Conservation (phyloP, 2,888 invertebrate genomes). For the Chrysotoxum bicinctum region DNA sequence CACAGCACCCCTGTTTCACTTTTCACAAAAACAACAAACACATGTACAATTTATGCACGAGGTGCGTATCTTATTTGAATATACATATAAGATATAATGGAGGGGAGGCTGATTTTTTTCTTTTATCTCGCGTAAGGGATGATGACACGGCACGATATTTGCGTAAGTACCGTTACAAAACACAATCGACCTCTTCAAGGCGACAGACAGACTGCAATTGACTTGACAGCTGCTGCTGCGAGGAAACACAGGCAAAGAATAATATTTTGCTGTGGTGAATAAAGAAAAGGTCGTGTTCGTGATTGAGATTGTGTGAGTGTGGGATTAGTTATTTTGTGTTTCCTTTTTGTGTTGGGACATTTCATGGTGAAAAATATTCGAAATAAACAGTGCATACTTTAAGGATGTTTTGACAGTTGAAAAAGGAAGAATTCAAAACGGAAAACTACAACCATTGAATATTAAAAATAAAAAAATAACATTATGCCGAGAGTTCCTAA, state of each 20-base stretch:
- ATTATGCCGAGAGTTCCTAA: too few relatives aligned
- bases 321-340: neutral
- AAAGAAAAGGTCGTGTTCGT: too few relatives aligned
- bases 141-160: constrained; percentile 14
- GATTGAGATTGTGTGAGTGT: neutral
- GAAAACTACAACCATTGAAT: neutral
- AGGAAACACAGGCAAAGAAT: constrained; percentile 20
- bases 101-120: neutral
- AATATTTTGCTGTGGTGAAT: constrained; percentile 41
- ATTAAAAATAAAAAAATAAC: too few relatives aligned
- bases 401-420: constrained; percentile 12
- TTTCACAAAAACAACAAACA: neutral
- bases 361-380: constrained; percentile 21
- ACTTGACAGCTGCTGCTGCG: constrained; percentile 51
- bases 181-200: constrained; percentile 25
- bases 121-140: constrained; percentile 44
- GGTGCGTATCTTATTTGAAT: constrained; percentile 10
- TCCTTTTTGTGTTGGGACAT: constrained; percentile 22
- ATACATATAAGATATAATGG: neutral
- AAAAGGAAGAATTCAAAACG: neutral
- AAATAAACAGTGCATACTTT: constrained; percentile 15
- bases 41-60: constrained; percentile 21
- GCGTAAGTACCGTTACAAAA: neutral
- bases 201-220: constrained; percentile 59
- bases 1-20: constrained; percentile 4